These are phyloP conservation scores for Rhopilema esculentum DNA, from an alignment of 30 jellyfish, hydroid and myxozoan species.

Conservation along the genomic window DNA sequence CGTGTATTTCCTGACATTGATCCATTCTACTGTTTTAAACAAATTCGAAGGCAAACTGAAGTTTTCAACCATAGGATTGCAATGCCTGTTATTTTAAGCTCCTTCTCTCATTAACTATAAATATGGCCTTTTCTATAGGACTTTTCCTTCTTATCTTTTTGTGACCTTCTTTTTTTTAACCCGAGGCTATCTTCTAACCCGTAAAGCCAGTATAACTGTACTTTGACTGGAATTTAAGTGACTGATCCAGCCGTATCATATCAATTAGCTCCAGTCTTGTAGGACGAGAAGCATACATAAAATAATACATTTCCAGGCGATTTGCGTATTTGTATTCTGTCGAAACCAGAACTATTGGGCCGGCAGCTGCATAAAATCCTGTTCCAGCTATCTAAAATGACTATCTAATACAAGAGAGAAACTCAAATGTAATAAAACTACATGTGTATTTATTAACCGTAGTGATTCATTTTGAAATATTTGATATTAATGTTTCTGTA, in stretches of 20 bases:
- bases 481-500: too few relatives aligned
- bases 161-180: not conserved
- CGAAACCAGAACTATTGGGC: too few relatives aligned
- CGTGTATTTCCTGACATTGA: constrained; percentile 28
- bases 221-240: not conserved
- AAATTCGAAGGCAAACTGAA: constrained; percentile 19
- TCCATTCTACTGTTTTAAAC: constrained; percentile 13
- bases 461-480: too few relatives aligned
- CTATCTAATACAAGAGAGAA: too few relatives aligned
- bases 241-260: not conserved
- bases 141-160: not conserved
- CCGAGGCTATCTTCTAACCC: not conserved
- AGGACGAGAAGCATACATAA: not conserved
- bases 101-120: not conserved
- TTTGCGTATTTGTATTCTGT: too few relatives aligned
- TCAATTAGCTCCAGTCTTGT: not conserved
- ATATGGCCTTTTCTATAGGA: not conserved
- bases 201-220: not conserved
- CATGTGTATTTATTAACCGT: too few relatives aligned
- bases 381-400: too few relatives aligned
- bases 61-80: constrained; percentile 1
- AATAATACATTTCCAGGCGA: too few relatives aligned
- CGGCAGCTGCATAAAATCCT: too few relatives aligned
- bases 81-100: constrained; percentile 3
- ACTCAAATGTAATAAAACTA: too few relatives aligned